Base-by-base conservation (phyloP, 2,113 vertebrate genomes). In the Cairina moschata region DNA sequence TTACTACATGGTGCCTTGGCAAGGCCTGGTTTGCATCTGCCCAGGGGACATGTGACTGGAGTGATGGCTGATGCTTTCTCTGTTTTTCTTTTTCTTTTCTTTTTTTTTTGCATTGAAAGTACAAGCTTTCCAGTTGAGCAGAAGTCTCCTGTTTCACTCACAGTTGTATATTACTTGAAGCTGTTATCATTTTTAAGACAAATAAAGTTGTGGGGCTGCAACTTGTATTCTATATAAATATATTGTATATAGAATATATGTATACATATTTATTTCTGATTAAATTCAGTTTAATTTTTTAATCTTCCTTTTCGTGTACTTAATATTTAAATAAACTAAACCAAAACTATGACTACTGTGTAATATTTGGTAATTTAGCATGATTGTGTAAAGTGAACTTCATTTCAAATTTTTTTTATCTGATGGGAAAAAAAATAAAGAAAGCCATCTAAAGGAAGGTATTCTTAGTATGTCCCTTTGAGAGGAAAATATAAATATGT, bases 31-130 rank as follows among this genome's bases (percentile, higher is more conserved):
- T 69, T 83, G 8, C 5, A 2, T 3, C 34, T 10, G 31, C 17
- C 5, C 59, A 56, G 17, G 2, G 38, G 9, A 7, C 54, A 26
- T 1, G 0, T 25, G 14, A 5, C 6, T 82, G 18, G 13, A 83
- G 14, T 14, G 16, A 46, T 3, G 4, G 13, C 5, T 2, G 46
- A 32, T 25, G 9, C 4, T 1, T 7, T 52, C 4, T 38, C 28
- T 54, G 40, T 13, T 40, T 40, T 40, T 40, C 40, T 40, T 40
- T 40, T 40, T 11, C 3, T 10, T 88, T 65, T 7, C 54, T 15
- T 73, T 88, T 2, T 60, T 9, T 11, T 32, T 9, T 52, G 4
- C 23, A 38, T 29, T 0, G 65, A 12, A 20, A 28, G 8, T 29
- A 42, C 3, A 13, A 60, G 4, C 1, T 60, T 79, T 46, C 8